phyloP scores from a whole-genome alignment of 1,140 invertebrate genomes.

The Diachasmimorpha longicaudata region DNA sequence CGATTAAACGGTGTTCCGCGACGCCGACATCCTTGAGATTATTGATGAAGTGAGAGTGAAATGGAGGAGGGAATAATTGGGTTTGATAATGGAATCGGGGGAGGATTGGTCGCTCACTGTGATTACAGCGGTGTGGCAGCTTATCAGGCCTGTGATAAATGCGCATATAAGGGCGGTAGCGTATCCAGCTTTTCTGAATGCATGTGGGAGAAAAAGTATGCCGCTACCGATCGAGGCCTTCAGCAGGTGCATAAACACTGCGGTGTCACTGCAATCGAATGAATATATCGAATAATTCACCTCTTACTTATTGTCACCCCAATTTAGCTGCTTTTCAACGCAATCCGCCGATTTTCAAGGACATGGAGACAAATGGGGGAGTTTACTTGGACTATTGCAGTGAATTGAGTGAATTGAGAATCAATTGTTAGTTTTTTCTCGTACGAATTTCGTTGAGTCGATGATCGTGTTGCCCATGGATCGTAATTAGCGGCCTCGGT shows the following conservation, averaged over 20 bases:
- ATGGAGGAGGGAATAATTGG: neutral
- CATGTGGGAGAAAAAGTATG: conserved; percentile 67
- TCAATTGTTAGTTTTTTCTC: conserved; percentile 16
- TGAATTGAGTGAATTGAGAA: neutral
- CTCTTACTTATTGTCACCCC: neutral
- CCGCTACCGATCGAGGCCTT: conserved; percentile 68
- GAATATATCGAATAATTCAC: neutral
- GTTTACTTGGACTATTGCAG: neutral
- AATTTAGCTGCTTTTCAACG: neutral
- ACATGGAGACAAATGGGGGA: too few species aligned
- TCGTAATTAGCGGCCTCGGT: conserved; percentile 35
- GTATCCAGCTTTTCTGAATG: conserved; percentile 67
- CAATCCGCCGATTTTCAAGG: neutral
- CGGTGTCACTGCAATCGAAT: conserved; percentile 48
- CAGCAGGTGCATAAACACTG: conserved; percentile 61
- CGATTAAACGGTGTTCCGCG: neutral
- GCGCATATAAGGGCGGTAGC: conserved; percentile 58
- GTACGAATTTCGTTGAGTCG: conserved; percentile 37
- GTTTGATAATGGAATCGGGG: neutral
- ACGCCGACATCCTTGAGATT: neutral
- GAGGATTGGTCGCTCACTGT: conserved; percentile 49
- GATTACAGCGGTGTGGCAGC: conserved; percentile 62
- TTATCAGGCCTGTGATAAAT: conserved; percentile 56
- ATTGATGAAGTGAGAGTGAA: neutral
- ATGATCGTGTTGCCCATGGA: conserved; percentile 35